Percentiles rank a stretch among this genome's conserved stretches.
phyloP scores from a whole-genome alignment of 2,113 vertebrate genomes.

The Cettia cetti region DNA sequence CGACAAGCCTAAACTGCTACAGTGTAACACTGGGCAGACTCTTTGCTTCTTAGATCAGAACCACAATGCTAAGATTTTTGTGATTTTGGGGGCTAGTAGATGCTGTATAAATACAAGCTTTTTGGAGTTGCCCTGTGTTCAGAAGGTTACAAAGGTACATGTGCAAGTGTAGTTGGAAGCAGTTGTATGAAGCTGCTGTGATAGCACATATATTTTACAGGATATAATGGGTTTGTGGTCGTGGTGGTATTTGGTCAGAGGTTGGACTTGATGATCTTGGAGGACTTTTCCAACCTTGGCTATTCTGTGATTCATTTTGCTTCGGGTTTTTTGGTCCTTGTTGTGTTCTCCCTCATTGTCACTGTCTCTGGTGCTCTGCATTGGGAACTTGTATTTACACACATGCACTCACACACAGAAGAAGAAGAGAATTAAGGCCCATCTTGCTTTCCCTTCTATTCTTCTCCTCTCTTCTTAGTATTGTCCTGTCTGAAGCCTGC shows the following conservation, averaged over 20 bases:
- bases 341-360: background rate
- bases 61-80: background rate
- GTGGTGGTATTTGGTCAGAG: background rate
- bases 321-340: background rate
- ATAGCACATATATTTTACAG: accelerated
- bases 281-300: background rate
- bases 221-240: background rate
- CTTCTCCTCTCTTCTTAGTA: background rate
- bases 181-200: background rate
- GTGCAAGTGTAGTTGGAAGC: background rate
- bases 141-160: background rate
- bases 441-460: background rate
- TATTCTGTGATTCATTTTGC: background rate
- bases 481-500: background rate
- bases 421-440: background rate
- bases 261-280: background rate
- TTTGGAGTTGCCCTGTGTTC: background rate
- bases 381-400: background rate
- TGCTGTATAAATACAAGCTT: background rate
- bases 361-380: background rate
- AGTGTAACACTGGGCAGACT: background rate
- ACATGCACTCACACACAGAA: background rate
- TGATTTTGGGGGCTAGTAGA: background rate
- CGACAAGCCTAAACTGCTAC: background rate
- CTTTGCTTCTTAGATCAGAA: background rate